Base-by-base conservation (phyloP, 2,888 invertebrate species). In the Halictus ligatus region DNA sequence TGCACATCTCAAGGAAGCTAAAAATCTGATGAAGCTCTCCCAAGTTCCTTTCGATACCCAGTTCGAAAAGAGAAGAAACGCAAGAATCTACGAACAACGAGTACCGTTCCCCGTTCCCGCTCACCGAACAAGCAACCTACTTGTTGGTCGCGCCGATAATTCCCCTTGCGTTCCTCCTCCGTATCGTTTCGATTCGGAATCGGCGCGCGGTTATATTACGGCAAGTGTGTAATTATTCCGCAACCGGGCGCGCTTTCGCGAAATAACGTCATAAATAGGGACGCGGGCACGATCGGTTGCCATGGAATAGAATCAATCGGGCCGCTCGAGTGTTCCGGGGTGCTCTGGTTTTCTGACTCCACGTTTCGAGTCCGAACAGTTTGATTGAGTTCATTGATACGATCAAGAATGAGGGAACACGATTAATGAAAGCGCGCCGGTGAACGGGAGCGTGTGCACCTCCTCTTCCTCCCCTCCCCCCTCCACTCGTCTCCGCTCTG, bases 311-410 rank as follows among this genome's bases (percentile, higher is more conserved):
- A 79, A 78, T 77, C 54, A 60, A 76, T 60, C 46, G 18, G 40
- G 12, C 58, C 48, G 12, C 25, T 78, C 67, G 54, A 77, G 69
- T 75, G 81, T 81, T 18, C 73, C 46, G 6, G 48, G 54, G 72
- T 72, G 67, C 54, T 60, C 69, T 5, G 58, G 80, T 78, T 67
- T 84, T 84, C 64, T 69, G 78, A 58, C 78, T n/a, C 50, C n/a
- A 48, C 69, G 75, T 15, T 7, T 29, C 29, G 72, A 18, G 48
- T 60, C 78, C 81, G 85, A 86, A 82, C 76, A 89, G 81, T 89
- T 83, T 80, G 85, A 88, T 80, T 78, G 85, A 85, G 83, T 89
- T 89, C 88, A 89, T 88, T 81, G 89, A 89, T 89, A 83, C 75
- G 82, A 75, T 79, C 81, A 77, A 60, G 80, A 75, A 72, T 48